Percentiles rank a stretch among this genome's conserved stretches.
These are phyloP conservation scores for Cecidostiba fungosa DNA, from an alignment of 2,888 invertebrate species.

Conservation along the genomic window DNA sequence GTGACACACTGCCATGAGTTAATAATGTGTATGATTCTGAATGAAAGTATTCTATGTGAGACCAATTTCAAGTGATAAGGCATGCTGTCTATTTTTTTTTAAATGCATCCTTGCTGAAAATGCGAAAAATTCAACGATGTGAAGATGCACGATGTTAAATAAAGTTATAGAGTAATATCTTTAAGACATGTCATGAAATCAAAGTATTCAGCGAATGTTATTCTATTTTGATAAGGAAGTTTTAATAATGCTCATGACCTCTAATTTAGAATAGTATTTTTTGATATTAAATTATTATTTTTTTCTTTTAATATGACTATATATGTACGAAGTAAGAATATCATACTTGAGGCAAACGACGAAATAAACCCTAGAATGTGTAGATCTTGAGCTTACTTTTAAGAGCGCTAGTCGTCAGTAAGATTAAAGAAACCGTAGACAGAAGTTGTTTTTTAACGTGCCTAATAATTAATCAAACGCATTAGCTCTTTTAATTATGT, in stretches of 20 bases:
- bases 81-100: neutral
- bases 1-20: slow-evolving; percentile 41
- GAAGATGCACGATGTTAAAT: neutral
- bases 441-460: slow-evolving; percentile 3
- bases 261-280: slow-evolving; percentile 16
- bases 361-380: slow-evolving; percentile 37
- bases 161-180: neutral
- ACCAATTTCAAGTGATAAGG: neutral
- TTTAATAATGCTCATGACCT: neutral
- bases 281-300: slow-evolving; percentile 16
- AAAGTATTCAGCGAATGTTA: neutral
- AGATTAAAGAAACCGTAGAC: neutral
- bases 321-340: neutral
- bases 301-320: neutral
- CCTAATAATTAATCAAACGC: slow-evolving; percentile 25
- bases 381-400: slow-evolving; percentile 50
- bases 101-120: neutral
- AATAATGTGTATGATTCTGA: slow-evolving; percentile 7
- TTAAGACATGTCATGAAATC: neutral
- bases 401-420: slow-evolving; percentile 50
- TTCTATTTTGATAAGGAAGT: neutral
- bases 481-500: slow-evolving; percentile 28
- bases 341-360: neutral
- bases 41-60: neutral
- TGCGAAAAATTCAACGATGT: neutral